A percentile compares a stretch with the other conserved stretches of the same genome.
Evolutionary conservation across 2,113 vertebrate species (phyloP).

Genomic region (Passer montanus): DNA sequence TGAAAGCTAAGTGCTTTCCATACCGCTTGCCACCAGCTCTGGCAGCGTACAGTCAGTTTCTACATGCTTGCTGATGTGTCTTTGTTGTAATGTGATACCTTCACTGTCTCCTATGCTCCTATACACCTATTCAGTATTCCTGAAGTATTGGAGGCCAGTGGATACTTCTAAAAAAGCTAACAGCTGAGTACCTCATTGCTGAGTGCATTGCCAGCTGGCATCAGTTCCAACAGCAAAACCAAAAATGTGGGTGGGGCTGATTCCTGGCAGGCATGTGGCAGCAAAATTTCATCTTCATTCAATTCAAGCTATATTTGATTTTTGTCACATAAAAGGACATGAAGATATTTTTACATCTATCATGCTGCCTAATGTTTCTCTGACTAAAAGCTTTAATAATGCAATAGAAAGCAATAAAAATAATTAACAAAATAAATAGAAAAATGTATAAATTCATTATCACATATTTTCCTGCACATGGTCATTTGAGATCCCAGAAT

Average conservation of each 20-base stretch:
- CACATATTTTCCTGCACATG: not conserved
- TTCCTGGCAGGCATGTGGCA: not conserved
- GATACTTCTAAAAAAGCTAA: not conserved
- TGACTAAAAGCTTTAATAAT: not conserved
- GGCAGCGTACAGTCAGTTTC: not conserved
- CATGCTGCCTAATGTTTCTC: not conserved
- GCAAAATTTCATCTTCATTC: not conserved
- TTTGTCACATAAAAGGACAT: not conserved
- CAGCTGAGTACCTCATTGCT: not conserved
- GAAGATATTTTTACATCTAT: not conserved
- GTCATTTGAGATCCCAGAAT: not conserved
- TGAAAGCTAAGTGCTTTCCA: not conserved
- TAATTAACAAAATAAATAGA: not conserved
- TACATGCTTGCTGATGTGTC: fast-evolving
- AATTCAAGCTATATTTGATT: not conserved
- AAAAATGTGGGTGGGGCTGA: not conserved
- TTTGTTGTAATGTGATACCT: not conserved
- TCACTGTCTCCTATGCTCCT: not conserved
- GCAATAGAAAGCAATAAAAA: not conserved
- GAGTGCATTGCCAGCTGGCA: not conserved
- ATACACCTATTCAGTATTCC: not conserved
- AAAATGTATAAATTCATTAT: not conserved
- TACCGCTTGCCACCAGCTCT: not conserved
- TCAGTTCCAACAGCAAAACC: not conserved
- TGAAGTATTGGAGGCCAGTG: fast-evolving